A percentile compares a stretch with the other conserved stretches of the same genome.
Conservation (phyloP, 1,140 invertebrate genomes). For the Cecropterus lyciades region DNA sequence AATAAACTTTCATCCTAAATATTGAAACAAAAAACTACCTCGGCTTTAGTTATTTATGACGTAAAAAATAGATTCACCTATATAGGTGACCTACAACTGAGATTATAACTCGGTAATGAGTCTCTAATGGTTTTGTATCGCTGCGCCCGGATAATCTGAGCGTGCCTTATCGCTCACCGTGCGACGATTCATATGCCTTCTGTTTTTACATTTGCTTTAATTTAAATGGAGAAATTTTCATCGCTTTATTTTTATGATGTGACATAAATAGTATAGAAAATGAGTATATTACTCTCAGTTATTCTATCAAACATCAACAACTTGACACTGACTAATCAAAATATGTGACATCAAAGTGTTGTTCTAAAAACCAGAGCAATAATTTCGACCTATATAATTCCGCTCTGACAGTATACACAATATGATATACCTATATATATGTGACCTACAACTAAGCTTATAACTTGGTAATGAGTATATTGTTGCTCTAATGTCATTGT, state of each 20-base stretch:
- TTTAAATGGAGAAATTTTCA: not conserved
- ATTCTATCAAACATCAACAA: too few species aligned
- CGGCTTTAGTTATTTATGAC: too few species aligned
- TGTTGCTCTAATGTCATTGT: conserved; percentile 50
- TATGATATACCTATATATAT: conserved; percentile 58
- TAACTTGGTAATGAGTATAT: conserved; percentile 57
- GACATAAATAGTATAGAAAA: too few species aligned
- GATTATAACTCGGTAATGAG: conserved; percentile 57
- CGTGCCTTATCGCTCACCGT: conserved; percentile 46
- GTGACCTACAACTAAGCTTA: conserved; percentile 61
- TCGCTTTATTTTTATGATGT: too few species aligned
- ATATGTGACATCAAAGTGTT: too few species aligned
- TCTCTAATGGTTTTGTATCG: conserved; percentile 47
- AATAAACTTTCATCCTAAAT: too few species aligned
- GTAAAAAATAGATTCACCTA: too few species aligned
- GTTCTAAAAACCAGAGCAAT: too few species aligned
- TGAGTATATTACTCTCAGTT: too few species aligned
- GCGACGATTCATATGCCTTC: conserved; percentile 8
- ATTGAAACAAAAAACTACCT: too few species aligned
- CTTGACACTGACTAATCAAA: too few species aligned
- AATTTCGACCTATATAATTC: too few species aligned
- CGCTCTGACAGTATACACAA: conserved; percentile 50
- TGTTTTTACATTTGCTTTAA: conserved; percentile 25
- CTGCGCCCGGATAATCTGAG: conserved; percentile 49
- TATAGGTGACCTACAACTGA: conserved; percentile 63